Evolutionary conservation across 2,888 invertebrate genomes (phyloP).

Genomic region (Creontiades dilutus): DNA sequence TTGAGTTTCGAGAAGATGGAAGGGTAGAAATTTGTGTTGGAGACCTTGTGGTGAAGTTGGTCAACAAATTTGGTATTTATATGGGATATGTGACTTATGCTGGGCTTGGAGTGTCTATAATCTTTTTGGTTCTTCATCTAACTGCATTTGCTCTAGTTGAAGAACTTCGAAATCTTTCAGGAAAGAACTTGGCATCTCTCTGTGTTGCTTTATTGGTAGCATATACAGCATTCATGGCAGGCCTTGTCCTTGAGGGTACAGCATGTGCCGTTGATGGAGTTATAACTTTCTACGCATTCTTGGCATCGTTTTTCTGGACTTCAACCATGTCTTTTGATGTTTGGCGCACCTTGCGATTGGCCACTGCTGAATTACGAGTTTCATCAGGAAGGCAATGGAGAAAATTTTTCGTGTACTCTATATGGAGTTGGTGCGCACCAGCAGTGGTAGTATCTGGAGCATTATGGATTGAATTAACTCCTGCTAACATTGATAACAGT

Average conservation of each 20-base stretch:
- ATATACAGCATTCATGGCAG: slow-evolving; percentile 79
- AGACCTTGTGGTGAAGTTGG: slow-evolving; percentile 77
- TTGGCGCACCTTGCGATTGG: slow-evolving; percentile 79
- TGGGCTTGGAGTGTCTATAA: slow-evolving; percentile 79
- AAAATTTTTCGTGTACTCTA: slow-evolving; percentile 79
- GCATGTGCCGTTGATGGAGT: slow-evolving; percentile 79
- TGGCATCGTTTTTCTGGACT: slow-evolving; percentile 81
- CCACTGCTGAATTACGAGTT: slow-evolving; percentile 79
- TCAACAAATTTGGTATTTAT: slow-evolving; percentile 77
- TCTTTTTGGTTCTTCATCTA: slow-evolving; percentile 79
- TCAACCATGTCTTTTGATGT: slow-evolving; percentile 81
- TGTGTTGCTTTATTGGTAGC: slow-evolving; percentile 79
- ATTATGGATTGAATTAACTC: slow-evolving; percentile 78
- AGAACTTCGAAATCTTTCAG: slow-evolving; percentile 80
- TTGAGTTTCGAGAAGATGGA: slow-evolving; percentile 77
- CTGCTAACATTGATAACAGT: slow-evolving; percentile 73
- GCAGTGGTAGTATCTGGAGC: slow-evolving; percentile 78
- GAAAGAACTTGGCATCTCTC: slow-evolving; percentile 80
- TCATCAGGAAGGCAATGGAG: slow-evolving; percentile 78
- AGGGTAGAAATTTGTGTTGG: slow-evolving; percentile 78
- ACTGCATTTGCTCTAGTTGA: slow-evolving; percentile 79
- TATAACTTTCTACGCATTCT: slow-evolving; percentile 80
- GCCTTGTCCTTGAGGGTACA: slow-evolving; percentile 77
- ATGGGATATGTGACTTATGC: slow-evolving; percentile 79
- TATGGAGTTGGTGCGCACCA: slow-evolving; percentile 79